phyloP scores from a whole-genome alignment of 2,113 vertebrate genomes.

The Notechis scutatus region DNA sequence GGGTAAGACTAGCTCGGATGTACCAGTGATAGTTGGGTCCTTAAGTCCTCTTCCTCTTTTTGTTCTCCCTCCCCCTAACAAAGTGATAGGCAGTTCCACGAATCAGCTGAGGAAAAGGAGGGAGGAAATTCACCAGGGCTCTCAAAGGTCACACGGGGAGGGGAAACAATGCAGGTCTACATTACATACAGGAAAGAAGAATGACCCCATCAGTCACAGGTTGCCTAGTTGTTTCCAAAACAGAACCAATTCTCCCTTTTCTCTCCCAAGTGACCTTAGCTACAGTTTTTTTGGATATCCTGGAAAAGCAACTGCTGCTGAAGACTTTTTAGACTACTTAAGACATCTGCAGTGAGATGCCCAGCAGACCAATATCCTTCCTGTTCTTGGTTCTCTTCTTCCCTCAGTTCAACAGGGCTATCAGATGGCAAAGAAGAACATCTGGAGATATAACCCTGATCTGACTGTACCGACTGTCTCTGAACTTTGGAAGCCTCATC shows the following conservation, averaged over 20 bases:
- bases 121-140: not conserved
- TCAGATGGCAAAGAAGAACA: conserved; percentile 70
- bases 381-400: conserved; percentile 25
- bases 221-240: not conserved
- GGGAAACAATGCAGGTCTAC: not conserved
- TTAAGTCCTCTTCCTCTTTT: not conserved
- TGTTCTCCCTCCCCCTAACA: not conserved
- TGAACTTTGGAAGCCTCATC: conserved; percentile 63
- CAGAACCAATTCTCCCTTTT: not conserved
- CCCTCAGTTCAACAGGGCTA: conserved; percentile 48
- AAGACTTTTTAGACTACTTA: conserved; percentile 73
- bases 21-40: not conserved
- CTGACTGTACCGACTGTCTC: conserved; percentile 78
- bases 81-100: not conserved
- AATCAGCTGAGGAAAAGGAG: not conserved
- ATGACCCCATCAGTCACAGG: not conserved
- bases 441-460: conserved; percentile 88
- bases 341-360: conserved; percentile 57
- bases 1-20: not conserved
- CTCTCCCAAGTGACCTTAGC: conserved; percentile 43
- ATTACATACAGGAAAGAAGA: not conserved
- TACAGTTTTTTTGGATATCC: conserved; percentile 59
- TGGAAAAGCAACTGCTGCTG: conserved; percentile 76
- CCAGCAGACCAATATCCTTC: conserved; percentile 4
- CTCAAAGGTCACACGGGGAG: not conserved